Percentiles rank a stretch among this genome's conserved stretches.
phyloP scores from a whole-genome alignment of 2,888 invertebrate genomes.

The Drosophila anomalata region DNA sequence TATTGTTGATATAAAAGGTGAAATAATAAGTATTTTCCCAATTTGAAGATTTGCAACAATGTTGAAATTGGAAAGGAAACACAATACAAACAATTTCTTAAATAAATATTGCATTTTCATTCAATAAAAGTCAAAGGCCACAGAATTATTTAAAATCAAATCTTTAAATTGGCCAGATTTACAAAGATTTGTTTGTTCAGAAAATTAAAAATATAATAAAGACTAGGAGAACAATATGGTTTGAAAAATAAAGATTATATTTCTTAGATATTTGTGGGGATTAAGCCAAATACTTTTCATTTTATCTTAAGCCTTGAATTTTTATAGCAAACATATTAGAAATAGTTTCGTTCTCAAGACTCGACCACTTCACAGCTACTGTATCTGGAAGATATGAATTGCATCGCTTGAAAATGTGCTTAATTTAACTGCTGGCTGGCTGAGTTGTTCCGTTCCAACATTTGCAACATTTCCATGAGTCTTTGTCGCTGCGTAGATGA shows the following conservation, averaged over 20 bases:
- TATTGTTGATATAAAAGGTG: neutral
- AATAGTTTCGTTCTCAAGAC: too few relatives aligned
- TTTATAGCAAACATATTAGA: slow-evolving; percentile 9
- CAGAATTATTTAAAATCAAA: neutral
- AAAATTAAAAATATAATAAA: slow-evolving; percentile 12
- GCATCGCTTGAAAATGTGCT: slow-evolving; percentile 69
- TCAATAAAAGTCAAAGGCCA: slow-evolving; percentile 2
- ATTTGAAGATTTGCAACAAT: slow-evolving; percentile 65
- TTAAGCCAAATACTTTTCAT: slow-evolving; percentile 37
- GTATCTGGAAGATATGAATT: slow-evolving; percentile 43
- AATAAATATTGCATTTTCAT: slow-evolving; percentile 34
- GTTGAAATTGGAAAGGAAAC: slow-evolving; percentile 65
- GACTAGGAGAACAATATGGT: slow-evolving; percentile 24
- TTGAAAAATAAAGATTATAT: slow-evolving; percentile 36
- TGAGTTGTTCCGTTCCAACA: slow-evolving; percentile 19
- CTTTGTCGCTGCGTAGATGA: slow-evolving; percentile 70
- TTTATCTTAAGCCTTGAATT: slow-evolving; percentile 21
- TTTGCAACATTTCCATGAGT: slow-evolving; percentile 19
- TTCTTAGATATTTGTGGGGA: slow-evolving; percentile 31
- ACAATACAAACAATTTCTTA: neutral
- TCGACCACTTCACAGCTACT: slow-evolving; percentile 9
- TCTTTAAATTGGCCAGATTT: neutral
- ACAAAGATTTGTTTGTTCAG: too few relatives aligned
- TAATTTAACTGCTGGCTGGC: slow-evolving; percentile 73
- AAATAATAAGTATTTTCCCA: neutral